Percentiles rank a stretch among this genome's conserved stretches.
phyloP scores from a whole-genome alignment of 2,888 invertebrate species.

The Euproctis similis region DNA sequence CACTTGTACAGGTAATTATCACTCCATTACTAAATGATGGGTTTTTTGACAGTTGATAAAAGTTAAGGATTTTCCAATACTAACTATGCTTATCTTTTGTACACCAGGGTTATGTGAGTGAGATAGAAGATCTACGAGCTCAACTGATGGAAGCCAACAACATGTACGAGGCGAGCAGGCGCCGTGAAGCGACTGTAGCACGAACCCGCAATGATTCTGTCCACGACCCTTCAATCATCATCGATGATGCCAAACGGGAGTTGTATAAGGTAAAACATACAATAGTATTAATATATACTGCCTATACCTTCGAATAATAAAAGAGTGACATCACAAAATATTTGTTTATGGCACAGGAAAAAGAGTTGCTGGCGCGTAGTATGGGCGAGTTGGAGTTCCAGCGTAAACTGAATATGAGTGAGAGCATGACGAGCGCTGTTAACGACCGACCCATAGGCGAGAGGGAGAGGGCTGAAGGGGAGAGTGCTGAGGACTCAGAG shows the following conservation, averaged over 20 bases:
- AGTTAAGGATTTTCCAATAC: no score
- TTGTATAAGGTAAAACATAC: constrained; percentile 78
- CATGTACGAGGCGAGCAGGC: constrained; percentile 54
- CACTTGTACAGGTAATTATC: constrained; percentile 75
- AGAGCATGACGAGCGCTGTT: constrained; percentile 39
- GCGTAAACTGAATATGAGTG: constrained; percentile 60
- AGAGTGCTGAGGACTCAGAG: constrained; percentile 74
- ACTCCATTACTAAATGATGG: no score
- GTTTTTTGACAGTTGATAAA: no score
- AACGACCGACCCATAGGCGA: constrained; percentile 57
- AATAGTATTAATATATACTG: no score
- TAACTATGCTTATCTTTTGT: not conserved
- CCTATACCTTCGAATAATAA: no score
- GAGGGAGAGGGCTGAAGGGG: constrained; percentile 73
- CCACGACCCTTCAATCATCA: constrained; percentile 50
- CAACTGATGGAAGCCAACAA: constrained; percentile 89
- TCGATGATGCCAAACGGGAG: constrained; percentile 88
- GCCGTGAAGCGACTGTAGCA: constrained; percentile 46
- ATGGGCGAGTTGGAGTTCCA: constrained; percentile 69
- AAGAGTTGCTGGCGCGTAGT: constrained; percentile 63
- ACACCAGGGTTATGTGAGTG: constrained; percentile 85
- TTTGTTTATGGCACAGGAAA: constrained; percentile 63
- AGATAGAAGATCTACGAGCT: constrained; percentile 92
- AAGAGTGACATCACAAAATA: no score
- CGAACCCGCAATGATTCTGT: constrained; percentile 50